Evolutionary conservation across 2,888 invertebrate genomes (phyloP), one percentile per base, ranked within the genome.

Genomic region (Caenorhabditis angaria): DNA sequence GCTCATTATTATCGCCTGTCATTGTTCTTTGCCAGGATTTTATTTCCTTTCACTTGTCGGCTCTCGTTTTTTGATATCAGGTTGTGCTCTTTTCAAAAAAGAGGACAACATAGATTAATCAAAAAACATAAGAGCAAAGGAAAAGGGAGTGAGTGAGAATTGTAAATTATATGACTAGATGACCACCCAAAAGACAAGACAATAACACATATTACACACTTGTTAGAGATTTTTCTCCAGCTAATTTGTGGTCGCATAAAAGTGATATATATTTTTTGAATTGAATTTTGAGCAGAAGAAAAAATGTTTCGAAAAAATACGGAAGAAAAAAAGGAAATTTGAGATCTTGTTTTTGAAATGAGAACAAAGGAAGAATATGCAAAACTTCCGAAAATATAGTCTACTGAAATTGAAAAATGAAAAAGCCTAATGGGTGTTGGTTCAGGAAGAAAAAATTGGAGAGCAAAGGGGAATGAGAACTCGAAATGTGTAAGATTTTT

Each of bases 1-100:
- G 41, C 41, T 41, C 41, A 41, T 41, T 41, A 41, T 41, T 41
- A 41, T 41, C 41, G 41, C 41, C 41, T 41, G 41, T 41, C 41
- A 41, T 41, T 41, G 41, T 41, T 41, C 41, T 41, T 41, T 2
- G 41, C 14, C 10, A 8, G 32, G 41, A 3, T 41, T 41, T 41
- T 41, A 41, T 41, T 41, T 41, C 41, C 41, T 41, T n/a, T n/a
- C n/a, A n/a, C 41, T 41, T 41, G 41, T 41, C 41, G 41, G 41
- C 41, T 41, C 3, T 14, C 32, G 32, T 5, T 41, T 41, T 41
- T 41, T 41, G 41, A 41, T 41, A 41, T 41, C 41, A 41, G 41
- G 10, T 32, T 14, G 41, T 41, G 41, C 41, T 41, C 41, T 41
- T 41, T 41, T 41, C 8, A 41, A n/a, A n/a, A n/a, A 41, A 41